Evolutionary conservation across 2,888 invertebrate species (phyloP), one percentile per base, ranked within the genome.

Genomic region (Tenthredo livida): DNA sequence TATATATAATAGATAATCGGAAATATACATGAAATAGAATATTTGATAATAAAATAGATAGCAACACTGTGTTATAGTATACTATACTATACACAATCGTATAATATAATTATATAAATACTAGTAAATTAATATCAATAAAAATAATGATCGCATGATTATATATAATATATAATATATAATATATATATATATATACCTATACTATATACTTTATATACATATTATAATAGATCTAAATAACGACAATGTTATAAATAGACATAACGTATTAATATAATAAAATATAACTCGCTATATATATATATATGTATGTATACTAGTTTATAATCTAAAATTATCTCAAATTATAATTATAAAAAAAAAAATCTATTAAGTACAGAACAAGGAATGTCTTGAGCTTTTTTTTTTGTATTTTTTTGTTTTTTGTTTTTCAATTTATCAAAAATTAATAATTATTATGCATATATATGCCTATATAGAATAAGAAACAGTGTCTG

Each of bases 321-420:
- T 25, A 10, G n/a, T 21, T 61, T 61, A 0, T 3, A 25, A 61
- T 61, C 25, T 61, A 25, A 75, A 47, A 47, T 43, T 15, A 75
- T 25, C 25, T 75, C 29, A 75, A 75, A 47, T 29, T 29, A 75
- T 86, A 86, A 89, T 89, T n/a, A n/a, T n/a, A n/a, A n/a, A n/a
- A n/a, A n/a, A 90, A 89, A 91, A 88, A 91, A 88, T 86, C 89
- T 90, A 90, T 90, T 90, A 90, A 90, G 90, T 90, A 90, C 91
- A 90, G 85, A 91, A 91, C 89, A 89, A 89, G 89, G 89, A 90
- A 89, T 90, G 89, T 86, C 25, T 73, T 54, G 84, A 47, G 40
- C 47, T 61, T 78, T 37, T 17, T 33, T 21, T 9, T n/a, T n/a
- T n/a, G n/a, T n/a, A n/a, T n/a, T n/a, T n/a, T n/a, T n/a, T n/a